Conservation (phyloP, 92 coral and sea anemone genomes). For the Virgularia gustaviana region DNA sequence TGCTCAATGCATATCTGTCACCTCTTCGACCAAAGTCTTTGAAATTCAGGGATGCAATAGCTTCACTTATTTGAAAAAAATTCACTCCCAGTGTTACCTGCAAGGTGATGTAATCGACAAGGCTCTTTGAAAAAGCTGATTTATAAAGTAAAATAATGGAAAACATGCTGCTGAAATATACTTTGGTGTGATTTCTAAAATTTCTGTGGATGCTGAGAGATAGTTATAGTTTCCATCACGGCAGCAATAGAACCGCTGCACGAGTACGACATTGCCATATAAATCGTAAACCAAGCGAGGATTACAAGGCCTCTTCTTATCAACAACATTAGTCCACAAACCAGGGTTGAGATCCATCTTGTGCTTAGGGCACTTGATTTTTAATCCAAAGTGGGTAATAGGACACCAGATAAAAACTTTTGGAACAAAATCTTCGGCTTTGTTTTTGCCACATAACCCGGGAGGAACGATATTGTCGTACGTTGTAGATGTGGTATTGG, state of each 20-base stretch:
- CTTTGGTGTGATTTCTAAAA: constrained; percentile 3
- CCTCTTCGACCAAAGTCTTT: constrained; percentile 26
- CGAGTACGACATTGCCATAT: constrained; percentile 42
- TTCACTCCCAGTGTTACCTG: constrained; percentile 45
- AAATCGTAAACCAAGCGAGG: constrained; percentile 47
- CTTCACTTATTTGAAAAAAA: constrained; percentile 47
- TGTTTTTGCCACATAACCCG: neutral
- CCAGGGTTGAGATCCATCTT: constrained; percentile 1
- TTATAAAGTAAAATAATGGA: constrained; percentile 34
- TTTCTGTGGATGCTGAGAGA: constrained; percentile 12
- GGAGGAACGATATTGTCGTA: constrained; percentile 44
- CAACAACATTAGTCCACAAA: constrained; percentile 15
- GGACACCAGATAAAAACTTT: constrained; percentile 58
- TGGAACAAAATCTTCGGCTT: constrained; percentile 1
- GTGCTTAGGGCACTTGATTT: constrained; percentile 37
- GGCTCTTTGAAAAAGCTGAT: constrained; percentile 37
- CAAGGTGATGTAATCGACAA: constrained; percentile 15
- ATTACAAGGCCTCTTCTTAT: constrained; percentile 4
- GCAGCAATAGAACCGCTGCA: constrained; percentile 44
- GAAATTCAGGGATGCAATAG: constrained; percentile 35
- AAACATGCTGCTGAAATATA: constrained; percentile 25
- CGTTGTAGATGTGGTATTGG: neutral
- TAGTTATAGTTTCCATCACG: constrained; percentile 12
- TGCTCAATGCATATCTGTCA: constrained; percentile 27
- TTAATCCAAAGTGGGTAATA: constrained; percentile 11